phyloP scores from a whole-genome alignment of 1,140 invertebrate genomes.

The Pygmarrhopalites habei region DNA sequence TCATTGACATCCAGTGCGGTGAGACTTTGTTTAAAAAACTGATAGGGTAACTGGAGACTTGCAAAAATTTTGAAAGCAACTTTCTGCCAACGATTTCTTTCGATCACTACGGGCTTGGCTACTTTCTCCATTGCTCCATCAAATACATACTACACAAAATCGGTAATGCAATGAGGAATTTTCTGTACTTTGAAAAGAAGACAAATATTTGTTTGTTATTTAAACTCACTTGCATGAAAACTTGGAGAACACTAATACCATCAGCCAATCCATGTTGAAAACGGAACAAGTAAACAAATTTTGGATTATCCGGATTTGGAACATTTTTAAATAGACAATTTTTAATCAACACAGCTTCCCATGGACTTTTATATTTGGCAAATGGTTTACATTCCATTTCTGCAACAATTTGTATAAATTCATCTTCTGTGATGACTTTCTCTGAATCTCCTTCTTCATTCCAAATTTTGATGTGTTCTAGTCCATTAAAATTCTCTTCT shows the following conservation, averaged over 20 bases:
- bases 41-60: constrained; percentile 27
- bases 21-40: constrained; percentile 35
- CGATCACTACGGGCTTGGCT: constrained; percentile 17
- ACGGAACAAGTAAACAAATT: constrained; percentile 27
- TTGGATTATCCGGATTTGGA: constrained; percentile 17
- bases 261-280: constrained; percentile 35
- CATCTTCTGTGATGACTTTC: constrained; percentile 21
- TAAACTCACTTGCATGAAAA: no score
- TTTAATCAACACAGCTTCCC: constrained; percentile 28
- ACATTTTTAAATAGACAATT: constrained; percentile 25
- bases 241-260: constrained; percentile 27
- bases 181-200: no score
- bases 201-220: no score
- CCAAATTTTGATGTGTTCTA: constrained; percentile 28
- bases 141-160: constrained; percentile 31
- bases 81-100: constrained; percentile 23
- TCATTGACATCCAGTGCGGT: constrained; percentile 28
- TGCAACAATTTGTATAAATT: constrained; percentile 27
- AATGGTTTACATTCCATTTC: constrained; percentile 27
- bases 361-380: constrained; percentile 28
- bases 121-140: constrained; percentile 27
- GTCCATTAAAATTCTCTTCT: constrained; percentile 23
- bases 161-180: no score
- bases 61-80: constrained; percentile 11
- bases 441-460: constrained; percentile 7